These are phyloP conservation scores for Pholis gunnellus DNA, from an alignment of 2,113 vertebrate genomes.

Conservation along the genomic window DNA sequence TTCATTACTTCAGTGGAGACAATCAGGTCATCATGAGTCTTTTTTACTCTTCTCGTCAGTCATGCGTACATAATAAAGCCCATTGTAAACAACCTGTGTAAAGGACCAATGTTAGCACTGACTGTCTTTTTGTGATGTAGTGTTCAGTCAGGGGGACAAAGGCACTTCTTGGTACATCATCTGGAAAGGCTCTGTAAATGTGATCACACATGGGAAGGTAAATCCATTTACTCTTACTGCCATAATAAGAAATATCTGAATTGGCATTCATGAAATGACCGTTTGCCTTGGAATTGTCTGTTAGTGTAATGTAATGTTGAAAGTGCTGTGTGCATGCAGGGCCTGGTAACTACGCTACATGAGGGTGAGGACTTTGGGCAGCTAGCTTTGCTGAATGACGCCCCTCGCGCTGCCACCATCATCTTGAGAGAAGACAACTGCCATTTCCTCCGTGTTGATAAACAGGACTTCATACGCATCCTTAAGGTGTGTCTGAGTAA, in stretches of 20 bases:
- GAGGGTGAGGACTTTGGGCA: constrained; percentile 97
- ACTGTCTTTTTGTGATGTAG: constrained; percentile 74
- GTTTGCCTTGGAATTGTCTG: background rate
- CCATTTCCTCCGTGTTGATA: constrained; percentile 95
- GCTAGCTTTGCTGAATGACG: constrained; percentile 93
- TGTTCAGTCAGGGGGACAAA: constrained; percentile 98
- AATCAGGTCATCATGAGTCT: background rate
- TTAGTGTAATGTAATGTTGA: background rate
- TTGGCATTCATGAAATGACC: background rate
- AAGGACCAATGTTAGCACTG: background rate
- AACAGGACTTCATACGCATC: constrained; percentile 96
- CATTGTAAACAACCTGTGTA: background rate
- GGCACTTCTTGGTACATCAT: constrained; percentile 98
- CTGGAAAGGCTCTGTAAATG: constrained; percentile 98
- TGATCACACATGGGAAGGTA: constrained; percentile 97
- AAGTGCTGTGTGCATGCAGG: constrained; percentile 77
- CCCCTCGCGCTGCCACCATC: constrained; percentile 93
- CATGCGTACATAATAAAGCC: constrained; percentile 7
- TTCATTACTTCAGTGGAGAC: constrained; percentile 1
- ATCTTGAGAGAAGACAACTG: constrained; percentile 94
- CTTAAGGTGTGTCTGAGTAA: constrained; percentile 87
- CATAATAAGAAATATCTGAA: background rate
- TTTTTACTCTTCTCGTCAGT: background rate
- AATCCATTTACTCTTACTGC: background rate
- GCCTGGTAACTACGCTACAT: constrained; percentile 91